Percentiles rank a stretch among this genome's conserved stretches.
These are phyloP conservation scores for Misgurnus anguillicaudatus DNA, from an alignment of 2,113 vertebrate genomes.

Conservation along the genomic window DNA sequence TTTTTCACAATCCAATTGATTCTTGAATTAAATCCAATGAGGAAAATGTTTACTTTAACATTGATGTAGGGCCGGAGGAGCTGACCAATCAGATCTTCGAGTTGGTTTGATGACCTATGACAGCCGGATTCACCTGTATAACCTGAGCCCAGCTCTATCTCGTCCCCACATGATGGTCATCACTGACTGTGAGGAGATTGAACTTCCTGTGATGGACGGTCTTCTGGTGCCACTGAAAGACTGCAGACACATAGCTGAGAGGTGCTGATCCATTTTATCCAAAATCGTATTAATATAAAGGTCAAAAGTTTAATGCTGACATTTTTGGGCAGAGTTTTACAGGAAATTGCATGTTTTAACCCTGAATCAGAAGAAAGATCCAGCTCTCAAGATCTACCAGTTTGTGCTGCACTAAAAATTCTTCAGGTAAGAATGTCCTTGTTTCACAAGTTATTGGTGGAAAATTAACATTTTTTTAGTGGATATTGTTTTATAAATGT, in stretches of 20 bases:
- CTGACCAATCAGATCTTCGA: slow-evolving; percentile 54
- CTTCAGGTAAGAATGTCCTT: slow-evolving; percentile 66
- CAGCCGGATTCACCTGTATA: slow-evolving; percentile 75
- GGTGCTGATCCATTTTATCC: slow-evolving; percentile 55
- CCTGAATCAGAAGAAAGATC: slow-evolving; percentile 54
- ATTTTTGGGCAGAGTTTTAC: slow-evolving; percentile 64
- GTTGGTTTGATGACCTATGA: slow-evolving; percentile 79
- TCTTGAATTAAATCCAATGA: background rate
- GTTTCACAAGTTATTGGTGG: background rate
- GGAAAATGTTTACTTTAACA: background rate
- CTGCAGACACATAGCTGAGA: slow-evolving; percentile 63
- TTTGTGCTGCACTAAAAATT: slow-evolving; percentile 69
- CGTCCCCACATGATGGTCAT: slow-evolving; percentile 81
- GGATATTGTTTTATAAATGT: slow-evolving; percentile 1
- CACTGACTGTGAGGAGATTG: slow-evolving; percentile 71
- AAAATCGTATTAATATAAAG: background rate
- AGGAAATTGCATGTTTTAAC: slow-evolving; percentile 67
- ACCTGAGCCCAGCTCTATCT: slow-evolving; percentile 71
- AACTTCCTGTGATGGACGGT: slow-evolving; percentile 74
- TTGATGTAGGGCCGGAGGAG: slow-evolving; percentile 56
- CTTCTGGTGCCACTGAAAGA: slow-evolving; percentile 74
- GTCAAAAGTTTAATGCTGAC: background rate
- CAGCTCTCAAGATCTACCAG: slow-evolving; percentile 65
- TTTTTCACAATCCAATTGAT: background rate
- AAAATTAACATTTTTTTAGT: background rate